A percentile compares a stretch with the other conserved stretches of the same genome.
These are phyloP conservation scores for Sipha flava DNA, from an alignment of 1,140 invertebrate genomes.

Conservation along the genomic window DNA sequence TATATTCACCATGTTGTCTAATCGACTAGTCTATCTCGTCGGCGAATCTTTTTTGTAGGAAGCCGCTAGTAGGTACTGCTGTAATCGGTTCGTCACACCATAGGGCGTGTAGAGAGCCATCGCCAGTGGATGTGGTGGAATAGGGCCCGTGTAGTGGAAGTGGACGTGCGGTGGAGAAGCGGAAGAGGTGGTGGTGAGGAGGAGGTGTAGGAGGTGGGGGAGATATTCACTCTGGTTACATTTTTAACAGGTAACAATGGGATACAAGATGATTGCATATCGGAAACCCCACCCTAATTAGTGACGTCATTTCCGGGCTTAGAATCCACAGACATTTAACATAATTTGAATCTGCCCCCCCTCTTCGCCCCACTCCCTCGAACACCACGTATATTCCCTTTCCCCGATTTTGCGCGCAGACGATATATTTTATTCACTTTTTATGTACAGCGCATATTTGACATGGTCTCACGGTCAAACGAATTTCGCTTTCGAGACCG, in stretches of 20 bases:
- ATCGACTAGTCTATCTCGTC: constrained; percentile 2
- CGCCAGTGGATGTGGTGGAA: not conserved
- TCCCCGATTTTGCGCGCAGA: not conserved
- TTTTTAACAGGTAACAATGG: constrained; percentile 30
- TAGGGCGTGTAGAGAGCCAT: constrained; percentile 21
- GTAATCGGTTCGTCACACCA: constrained; percentile 29
- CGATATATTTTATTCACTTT: constrained; percentile 27
- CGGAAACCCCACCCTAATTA: constrained; percentile 30
- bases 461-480: constrained; percentile 10
- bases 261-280: constrained; percentile 21
- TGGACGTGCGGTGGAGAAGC: not conserved
- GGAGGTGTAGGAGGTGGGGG: not conserved
- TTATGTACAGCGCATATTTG: not conserved
- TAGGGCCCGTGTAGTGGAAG: not conserved
- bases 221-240: constrained; percentile 17
- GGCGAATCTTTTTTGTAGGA: constrained; percentile 24
- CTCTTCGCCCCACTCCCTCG: not conserved
- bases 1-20: not conserved
- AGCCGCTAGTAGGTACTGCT: not conserved
- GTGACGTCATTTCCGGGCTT: constrained; percentile 30
- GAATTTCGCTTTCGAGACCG: constrained; percentile 27
- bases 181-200: not conserved
- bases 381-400: no score
- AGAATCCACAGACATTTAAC: constrained; percentile 19
- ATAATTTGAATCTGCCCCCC: constrained; percentile 1